Evolutionary conservation across 2,113 vertebrate species (phyloP), one percentile per base, ranked within the genome.

Genomic region (Daubentonia madagascariensis): DNA sequence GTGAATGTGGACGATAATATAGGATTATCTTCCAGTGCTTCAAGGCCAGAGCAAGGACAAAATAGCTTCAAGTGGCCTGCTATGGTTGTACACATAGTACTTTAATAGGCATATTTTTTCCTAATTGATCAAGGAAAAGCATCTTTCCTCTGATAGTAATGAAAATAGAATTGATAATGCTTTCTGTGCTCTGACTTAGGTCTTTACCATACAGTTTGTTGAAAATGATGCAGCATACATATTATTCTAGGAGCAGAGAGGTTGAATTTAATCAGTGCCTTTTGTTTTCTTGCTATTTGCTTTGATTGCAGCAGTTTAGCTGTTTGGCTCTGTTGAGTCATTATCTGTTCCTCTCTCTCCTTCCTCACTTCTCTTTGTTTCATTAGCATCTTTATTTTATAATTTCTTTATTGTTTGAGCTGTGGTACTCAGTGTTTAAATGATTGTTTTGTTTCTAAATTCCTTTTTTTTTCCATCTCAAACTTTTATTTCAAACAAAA

Each of bases 221-320:
- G 0, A 95, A 93, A 87, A 89, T 12, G 48, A 96, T 87, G 94
- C 32, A 13, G 54, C 73, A n/a, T 14, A 78, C 89, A 67, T 78
- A 96, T 95, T 96, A 94, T 94, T 97, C 78, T 45, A 94, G 80
- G 93, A 97, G 96, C 59, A 85, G 57, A 83, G 96, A 91, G 91
- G 97, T 89, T 97, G 93, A 73, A 97, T 97, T 98, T 98, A 97
- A 98, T 98, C 97, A 97, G 96, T 85, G 96, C 63, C 93, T 97
- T 97, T 98, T 98, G 97, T 98, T 96, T 97, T 89, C 96, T 87
- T 89, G 93, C 96, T 91, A n/a, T 94, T 97, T 98, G 85, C 94
- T 96, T 96, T 97, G 96, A 98, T 98, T 97, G 91, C 83, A 67
- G 20, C 57, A 93, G 93, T 87, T 97, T 96, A 92, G 96, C 43